Percentiles rank a stretch among this genome's conserved stretches.
These are phyloP conservation scores for Xestia xanthographa DNA, from an alignment of 2,888 invertebrate genomes.

Conservation along the genomic window DNA sequence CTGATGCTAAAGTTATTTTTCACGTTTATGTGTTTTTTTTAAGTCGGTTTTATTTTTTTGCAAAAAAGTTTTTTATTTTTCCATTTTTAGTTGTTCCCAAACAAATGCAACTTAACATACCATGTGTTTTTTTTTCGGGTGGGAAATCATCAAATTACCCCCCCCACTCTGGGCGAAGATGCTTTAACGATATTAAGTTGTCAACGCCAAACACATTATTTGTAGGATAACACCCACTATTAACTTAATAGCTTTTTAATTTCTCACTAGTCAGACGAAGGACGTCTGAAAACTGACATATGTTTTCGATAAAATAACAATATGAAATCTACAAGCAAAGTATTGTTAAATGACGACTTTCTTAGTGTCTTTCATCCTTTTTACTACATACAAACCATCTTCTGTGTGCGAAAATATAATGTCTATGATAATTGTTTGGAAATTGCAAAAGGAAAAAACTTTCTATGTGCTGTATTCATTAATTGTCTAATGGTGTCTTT, in stretches of 20 bases:
- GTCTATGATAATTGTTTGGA: constrained; percentile 27
- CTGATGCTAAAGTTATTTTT: no score
- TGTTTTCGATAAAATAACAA: background rate
- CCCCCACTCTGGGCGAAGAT: no score
- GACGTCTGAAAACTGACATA: background rate
- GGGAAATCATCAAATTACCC: no score
- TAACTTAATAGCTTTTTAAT: constrained; percentile 28
- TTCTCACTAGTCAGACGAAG: background rate
- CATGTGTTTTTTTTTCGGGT: no score
- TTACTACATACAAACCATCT: constrained; percentile 27
- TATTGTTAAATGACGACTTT: constrained; percentile 7
- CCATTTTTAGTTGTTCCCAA: no score
- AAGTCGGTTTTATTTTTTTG: no score
- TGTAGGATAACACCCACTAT: background rate
- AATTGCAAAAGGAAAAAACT: constrained; percentile 18
- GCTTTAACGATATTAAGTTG: no score
- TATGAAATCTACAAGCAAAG: constrained; percentile 13
- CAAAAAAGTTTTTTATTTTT: no score
- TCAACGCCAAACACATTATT: background rate
- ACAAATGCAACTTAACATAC: no score
- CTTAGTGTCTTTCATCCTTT: constrained; percentile 32
- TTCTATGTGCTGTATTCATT: constrained; percentile 7
- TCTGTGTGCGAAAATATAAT: constrained; percentile 40
- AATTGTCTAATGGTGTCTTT: constrained; percentile 25
- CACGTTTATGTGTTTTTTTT: no score